Base-by-base conservation (phyloP, 2,888 invertebrate genomes). In the Drosophila subquinaria region DNA sequence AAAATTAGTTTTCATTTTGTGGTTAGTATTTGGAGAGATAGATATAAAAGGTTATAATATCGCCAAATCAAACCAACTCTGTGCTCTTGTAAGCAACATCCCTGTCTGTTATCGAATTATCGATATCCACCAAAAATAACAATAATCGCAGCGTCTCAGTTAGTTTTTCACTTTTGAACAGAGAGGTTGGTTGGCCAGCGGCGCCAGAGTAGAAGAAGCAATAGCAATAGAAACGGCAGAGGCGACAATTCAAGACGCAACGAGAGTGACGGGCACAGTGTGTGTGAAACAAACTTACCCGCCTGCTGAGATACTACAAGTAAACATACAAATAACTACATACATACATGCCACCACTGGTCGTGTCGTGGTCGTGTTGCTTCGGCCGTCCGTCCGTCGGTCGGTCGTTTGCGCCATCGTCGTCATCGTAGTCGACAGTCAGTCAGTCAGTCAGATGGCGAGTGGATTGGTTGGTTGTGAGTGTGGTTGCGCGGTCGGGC, bases 111-210 rank as follows among this genome's bases (percentile, higher is more conserved):
- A 56, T 59, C 62, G 65, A 36, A 10, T 56, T 69, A 77, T 76
- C 76, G 76, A 76, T 77, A 69, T 69, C 15, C 69, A 63, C 4
- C 55, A 60, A 74, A 77, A 71, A 57, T 70, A 50, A 77, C 62
- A 69, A 64, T 73, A 65, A 63, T 72, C 73, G 67, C 55, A 57
- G 67, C 61, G 60, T 35, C 57, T 89, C 90, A 91, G 91, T 91
- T 89, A 86, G 88, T 91, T 89, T 91, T 88, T 89, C 82, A 87
- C 90, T 86, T 90, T 90, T 90, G 90, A 88, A 90, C 89, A 75
- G 88, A 80, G 85, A 89, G 90, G 91, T 91, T 81, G 90, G 72
- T 79, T 76, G 77, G 76, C 75, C 60, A 68, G 62, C 74, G 76
- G 72, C 51, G 64, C 63, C 67, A 59, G 47, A 73, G 35, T 67